Percentiles rank a stretch among this genome's conserved stretches.
These are phyloP conservation scores for Myiotriccus ornatus DNA, from an alignment of 2,797 vertebrate genomes.

Conservation along the genomic window DNA sequence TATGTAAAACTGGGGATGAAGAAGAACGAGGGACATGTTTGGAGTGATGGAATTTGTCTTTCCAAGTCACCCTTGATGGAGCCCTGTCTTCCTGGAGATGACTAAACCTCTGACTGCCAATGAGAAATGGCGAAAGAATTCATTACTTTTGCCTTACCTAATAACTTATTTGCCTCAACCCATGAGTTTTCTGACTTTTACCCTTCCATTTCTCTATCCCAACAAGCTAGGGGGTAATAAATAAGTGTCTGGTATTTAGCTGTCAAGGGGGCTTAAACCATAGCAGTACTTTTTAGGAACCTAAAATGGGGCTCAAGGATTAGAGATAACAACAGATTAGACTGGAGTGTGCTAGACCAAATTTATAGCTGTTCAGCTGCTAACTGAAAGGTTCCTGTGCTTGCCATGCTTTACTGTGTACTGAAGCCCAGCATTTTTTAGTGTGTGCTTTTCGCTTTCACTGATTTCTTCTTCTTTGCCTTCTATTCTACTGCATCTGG, in stretches of 20 bases:
- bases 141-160: background rate
- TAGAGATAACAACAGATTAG: background rate
- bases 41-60: background rate
- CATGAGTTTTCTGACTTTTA: background rate
- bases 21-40: background rate
- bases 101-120: rapidly evolving
- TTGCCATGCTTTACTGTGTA: background rate
- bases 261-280: rapidly evolving
- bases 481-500: background rate
- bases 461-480: background rate
- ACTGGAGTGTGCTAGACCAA: background rate
- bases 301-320: rapidly evolving
- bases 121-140: background rate
- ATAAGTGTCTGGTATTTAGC: rapidly evolving
- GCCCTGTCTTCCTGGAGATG: rapidly evolving
- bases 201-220: background rate
- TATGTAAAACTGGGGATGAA: background rate
- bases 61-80: background rate
- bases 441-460: background rate
- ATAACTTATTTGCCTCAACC: background rate
- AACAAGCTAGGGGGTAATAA: rapidly evolving
- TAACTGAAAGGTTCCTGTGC: background rate
- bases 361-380: background rate
- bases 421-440: background rate
- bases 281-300: background rate